Evolutionary conservation across 2,888 invertebrate genomes (phyloP).

Genomic region (Nomada goodeniana): DNA sequence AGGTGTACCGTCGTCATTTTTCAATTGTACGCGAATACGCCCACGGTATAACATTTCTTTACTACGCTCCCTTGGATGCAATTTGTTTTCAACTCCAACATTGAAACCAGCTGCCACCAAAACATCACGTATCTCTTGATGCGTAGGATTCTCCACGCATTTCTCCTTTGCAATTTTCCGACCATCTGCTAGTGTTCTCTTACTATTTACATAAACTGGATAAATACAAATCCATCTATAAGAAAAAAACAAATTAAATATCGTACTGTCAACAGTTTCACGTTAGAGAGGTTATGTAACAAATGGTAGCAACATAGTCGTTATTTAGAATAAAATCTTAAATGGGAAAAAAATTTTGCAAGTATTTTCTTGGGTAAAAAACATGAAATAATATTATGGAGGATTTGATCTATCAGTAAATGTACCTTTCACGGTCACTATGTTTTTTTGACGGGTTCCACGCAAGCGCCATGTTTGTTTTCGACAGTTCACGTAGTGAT

Average conservation of each 20-base stretch:
- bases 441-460: conserved; percentile 92
- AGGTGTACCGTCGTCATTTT: conserved; percentile 94
- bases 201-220: conserved; percentile 97
- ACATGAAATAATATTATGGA: background rate
- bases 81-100: conserved; percentile 96
- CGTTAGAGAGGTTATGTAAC: conserved; percentile 67
- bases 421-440: conserved; percentile 91
- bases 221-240: conserved; percentile 98
- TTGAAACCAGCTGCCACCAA: conserved; percentile 92
- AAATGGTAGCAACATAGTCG: conserved; percentile 10
- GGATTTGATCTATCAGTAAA: background rate
- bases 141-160: conserved; percentile 98
- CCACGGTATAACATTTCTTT: conserved; percentile 95
- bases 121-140: conserved; percentile 97
- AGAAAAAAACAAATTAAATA: conserved; percentile 42
- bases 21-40: conserved; percentile 96
- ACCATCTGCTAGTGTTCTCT: conserved; percentile 95
- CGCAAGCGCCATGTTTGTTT: conserved; percentile 79
- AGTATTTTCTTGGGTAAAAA: background rate
- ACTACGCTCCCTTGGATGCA: conserved; percentile 95
- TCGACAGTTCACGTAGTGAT: background rate
- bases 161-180: conserved; percentile 92
- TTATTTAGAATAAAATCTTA: conserved; percentile 8
- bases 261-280: conserved; percentile 13
- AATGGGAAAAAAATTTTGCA: background rate